phyloP scores from a whole-genome alignment of 2,888 invertebrate genomes.

The Drosophila austrosaltans region DNA sequence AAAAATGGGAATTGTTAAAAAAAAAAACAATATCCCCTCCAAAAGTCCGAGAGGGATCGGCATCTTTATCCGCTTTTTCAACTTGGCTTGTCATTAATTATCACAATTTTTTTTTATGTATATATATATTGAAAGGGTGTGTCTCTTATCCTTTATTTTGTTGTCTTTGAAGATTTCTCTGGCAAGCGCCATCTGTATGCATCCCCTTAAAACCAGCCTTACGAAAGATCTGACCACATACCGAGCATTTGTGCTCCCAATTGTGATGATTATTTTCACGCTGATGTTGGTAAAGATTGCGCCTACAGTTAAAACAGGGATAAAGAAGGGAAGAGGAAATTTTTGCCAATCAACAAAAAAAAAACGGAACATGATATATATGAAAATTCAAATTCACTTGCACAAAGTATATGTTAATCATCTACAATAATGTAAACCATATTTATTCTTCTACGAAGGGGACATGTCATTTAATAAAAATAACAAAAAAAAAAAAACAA shows the following conservation, averaged over 20 bases:
- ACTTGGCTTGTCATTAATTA: no score
- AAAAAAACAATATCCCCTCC: no score
- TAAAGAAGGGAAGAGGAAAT: no score
- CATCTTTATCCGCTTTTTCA: no score
- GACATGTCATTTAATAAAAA: no score
- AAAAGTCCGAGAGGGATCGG: no score
- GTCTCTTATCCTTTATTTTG: slow-evolving; percentile 1
- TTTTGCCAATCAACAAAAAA: background rate
- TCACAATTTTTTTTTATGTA: background rate
- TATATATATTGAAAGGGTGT: background rate
- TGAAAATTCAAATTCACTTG: background rate
- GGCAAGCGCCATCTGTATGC: slow-evolving; percentile 33
- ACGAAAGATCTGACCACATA: slow-evolving; percentile 40
- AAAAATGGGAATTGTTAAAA: no score
- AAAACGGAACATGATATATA: background rate
- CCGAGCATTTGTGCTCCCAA: slow-evolving; percentile 30
- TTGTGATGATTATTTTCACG: slow-evolving; percentile 28
- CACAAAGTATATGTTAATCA: no score
- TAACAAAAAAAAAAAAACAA: no score
- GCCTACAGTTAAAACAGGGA: slow-evolving; percentile 1
- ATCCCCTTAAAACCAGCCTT: slow-evolving; percentile 33
- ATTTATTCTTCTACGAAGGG: no score
- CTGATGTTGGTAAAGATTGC: slow-evolving; percentile 24
- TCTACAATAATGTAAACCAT: no score
- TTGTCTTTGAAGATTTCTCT: slow-evolving; percentile 20